Evolutionary conservation across 92 coral and sea anemone species (phyloP).

Genomic region (Pocillopora grandis): DNA sequence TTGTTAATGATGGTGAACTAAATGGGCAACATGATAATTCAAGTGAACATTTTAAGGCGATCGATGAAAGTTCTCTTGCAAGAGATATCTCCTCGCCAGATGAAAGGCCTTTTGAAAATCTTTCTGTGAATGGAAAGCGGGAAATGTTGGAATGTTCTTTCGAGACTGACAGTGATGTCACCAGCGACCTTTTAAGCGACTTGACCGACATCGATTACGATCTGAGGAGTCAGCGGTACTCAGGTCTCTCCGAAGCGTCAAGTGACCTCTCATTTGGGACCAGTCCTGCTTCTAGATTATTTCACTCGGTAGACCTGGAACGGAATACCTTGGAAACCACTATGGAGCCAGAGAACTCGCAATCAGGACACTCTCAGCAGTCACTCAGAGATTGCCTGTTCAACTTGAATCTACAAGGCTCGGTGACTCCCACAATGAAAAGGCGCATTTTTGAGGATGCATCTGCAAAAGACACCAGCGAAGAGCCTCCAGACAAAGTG

Average conservation of each 20-base stretch:
- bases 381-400: constrained; percentile 28
- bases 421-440: constrained; percentile 33
- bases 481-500: not conserved
- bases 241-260: constrained; percentile 48
- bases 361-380: constrained; percentile 5
- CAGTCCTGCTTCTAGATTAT: constrained; percentile 58
- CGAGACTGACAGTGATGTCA: constrained; percentile 37
- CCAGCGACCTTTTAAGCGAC: constrained; percentile 42
- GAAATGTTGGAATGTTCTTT: constrained; percentile 25
- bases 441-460: constrained; percentile 21
- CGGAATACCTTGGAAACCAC: constrained; percentile 7
- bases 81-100: constrained; percentile 17
- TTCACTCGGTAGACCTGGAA: constrained; percentile 44
- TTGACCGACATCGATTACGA: constrained; percentile 66
- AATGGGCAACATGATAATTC: not conserved
- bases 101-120: not conserved
- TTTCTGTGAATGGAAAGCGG: constrained; percentile 1
- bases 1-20: constrained; percentile 3
- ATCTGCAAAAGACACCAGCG: not conserved
- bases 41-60: not conserved
- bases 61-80: not conserved
- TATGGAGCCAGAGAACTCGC: constrained; percentile 13
- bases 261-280: constrained; percentile 63
- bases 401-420: constrained; percentile 33
- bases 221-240: constrained; percentile 63